phyloP scores from a whole-genome alignment of 2,113 vertebrate species.

The Labeo catla region DNA sequence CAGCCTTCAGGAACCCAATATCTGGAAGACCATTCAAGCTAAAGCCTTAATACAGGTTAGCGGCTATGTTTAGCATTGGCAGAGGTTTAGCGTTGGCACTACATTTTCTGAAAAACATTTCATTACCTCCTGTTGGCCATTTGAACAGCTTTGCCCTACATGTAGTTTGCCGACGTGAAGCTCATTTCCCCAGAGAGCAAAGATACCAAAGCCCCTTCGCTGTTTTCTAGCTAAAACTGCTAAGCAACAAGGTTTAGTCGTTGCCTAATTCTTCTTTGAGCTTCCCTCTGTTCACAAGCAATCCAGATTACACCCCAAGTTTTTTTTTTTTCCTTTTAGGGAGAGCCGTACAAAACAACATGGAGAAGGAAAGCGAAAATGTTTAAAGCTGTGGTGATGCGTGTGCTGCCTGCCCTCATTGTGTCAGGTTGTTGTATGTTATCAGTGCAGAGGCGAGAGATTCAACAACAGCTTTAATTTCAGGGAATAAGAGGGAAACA shows the following conservation, averaged over 20 bases:
- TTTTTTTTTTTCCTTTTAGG: not conserved
- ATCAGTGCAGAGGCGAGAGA: slow-evolving; percentile 12
- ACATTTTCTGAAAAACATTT: not conserved
- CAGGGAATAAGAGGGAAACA: not conserved
- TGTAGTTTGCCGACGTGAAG: not conserved
- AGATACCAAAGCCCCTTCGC: slow-evolving; percentile 7
- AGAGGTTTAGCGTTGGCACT: not conserved
- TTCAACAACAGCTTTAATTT: slow-evolving; percentile 36
- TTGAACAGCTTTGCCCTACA: not conserved
- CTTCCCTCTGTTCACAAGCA: not conserved
- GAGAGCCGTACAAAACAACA: not conserved
- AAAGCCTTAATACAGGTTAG: not conserved
- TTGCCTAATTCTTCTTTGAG: slow-evolving; percentile 21
- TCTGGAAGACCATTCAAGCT: not conserved
- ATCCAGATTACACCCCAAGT: slow-evolving; percentile 29
- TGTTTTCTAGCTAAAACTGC: slow-evolving; percentile 9
- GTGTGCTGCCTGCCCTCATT: slow-evolving; percentile 47
- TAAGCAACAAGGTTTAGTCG: not conserved
- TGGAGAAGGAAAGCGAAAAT: slow-evolving; percentile 20
- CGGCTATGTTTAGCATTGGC: not conserved
- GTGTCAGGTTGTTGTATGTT: slow-evolving; percentile 44
- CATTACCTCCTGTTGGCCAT: not conserved
- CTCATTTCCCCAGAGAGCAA: not conserved
- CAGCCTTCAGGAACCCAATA: not conserved
- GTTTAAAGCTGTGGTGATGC: slow-evolving; percentile 27